phyloP scores from a whole-genome alignment of 2,113 vertebrate species.

The Ceyx melanurus region DNA sequence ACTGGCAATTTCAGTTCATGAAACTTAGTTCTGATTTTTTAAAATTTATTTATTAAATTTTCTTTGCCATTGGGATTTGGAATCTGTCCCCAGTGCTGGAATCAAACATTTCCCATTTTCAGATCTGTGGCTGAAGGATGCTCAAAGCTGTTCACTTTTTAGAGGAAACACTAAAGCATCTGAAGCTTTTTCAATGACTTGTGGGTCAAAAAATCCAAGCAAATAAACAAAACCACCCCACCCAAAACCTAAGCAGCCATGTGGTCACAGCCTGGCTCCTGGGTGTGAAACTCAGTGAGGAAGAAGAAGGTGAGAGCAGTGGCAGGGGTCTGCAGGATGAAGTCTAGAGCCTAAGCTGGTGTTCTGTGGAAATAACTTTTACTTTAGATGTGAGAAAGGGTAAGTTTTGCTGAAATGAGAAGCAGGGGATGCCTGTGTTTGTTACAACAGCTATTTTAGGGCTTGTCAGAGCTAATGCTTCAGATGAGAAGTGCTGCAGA shows the following conservation, averaged over 20 bases:
- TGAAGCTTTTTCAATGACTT: background rate
- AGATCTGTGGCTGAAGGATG: background rate
- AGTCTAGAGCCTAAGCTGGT: background rate
- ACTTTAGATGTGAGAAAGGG: background rate
- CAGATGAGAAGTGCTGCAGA: background rate
- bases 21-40: background rate
- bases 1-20: slow-evolving; percentile 35
- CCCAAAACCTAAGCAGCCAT: no score
- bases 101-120: background rate
- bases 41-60: background rate
- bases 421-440: background rate
- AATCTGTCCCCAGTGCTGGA: background rate
- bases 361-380: background rate
- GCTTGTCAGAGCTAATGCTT: background rate
- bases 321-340: background rate
- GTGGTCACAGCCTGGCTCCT: background rate
- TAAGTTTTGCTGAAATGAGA: background rate
- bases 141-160: background rate
- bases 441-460: background rate
- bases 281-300: background rate
- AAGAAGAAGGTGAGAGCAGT: background rate
- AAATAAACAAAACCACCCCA: no score
- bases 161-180: background rate
- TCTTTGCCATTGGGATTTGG: background rate
- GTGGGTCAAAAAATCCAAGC: background rate